Evolutionary conservation across 2,888 invertebrate genomes (phyloP).

Genomic region (Ditula angustiorana): DNA sequence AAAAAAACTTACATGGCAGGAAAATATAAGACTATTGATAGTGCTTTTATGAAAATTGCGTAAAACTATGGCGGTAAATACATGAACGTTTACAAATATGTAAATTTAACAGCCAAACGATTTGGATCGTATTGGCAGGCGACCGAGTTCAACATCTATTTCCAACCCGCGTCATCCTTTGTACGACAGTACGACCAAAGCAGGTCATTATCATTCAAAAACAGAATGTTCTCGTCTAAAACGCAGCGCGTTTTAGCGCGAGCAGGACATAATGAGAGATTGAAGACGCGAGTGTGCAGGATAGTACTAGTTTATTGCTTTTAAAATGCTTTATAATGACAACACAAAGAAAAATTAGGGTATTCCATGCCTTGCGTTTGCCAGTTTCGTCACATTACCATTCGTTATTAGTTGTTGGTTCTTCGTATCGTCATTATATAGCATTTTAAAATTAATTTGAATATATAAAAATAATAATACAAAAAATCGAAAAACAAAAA

Average conservation of each 20-base stretch:
- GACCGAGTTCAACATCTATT: constrained; percentile 8
- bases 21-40: not conserved
- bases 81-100: not conserved
- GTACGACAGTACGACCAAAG: not conserved
- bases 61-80: not conserved
- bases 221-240: not conserved
- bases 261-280: too few relatives aligned
- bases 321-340: too few relatives aligned
- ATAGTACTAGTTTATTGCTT: too few relatives aligned
- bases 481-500: too few relatives aligned
- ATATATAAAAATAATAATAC: too few relatives aligned
- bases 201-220: constrained; percentile 22
- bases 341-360: too few relatives aligned
- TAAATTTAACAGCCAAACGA: not conserved
- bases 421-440: too few relatives aligned
- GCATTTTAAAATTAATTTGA: too few relatives aligned
- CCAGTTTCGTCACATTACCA: too few relatives aligned
- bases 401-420: too few relatives aligned
- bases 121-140: not conserved
- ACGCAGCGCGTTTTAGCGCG: not conserved
- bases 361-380: too few relatives aligned
- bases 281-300: too few relatives aligned
- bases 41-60: not conserved
- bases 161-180: constrained; percentile 10
- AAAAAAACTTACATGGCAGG: not conserved